Base-by-base conservation (phyloP, 1,140 invertebrate genomes). In the Conopomorpha cramerella region DNA sequence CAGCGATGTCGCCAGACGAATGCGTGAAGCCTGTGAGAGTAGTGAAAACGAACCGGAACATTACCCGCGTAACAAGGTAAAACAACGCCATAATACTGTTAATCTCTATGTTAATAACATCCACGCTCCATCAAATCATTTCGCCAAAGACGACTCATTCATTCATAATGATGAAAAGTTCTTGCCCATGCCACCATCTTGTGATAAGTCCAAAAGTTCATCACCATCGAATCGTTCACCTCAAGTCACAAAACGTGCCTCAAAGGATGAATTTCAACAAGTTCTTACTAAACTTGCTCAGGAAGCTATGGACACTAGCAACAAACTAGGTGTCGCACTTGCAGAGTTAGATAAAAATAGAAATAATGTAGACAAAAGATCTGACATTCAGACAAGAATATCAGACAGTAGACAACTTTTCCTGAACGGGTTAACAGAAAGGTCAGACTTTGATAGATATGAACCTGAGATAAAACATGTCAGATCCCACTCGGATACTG, bases 201-300 rank as follows among this genome's bases (percentile, higher is more conserved):
- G 68, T 68, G 71, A 76, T 49, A 76, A 70, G 53, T 73, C 71
- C 43, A 73, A 71, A 64, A 72, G 58, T 40, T 72, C 71, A 67
- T 76, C 71, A 19, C 71, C 71, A 64, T 76, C 60, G 54, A 65
- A 62, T 39, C 55, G 53, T 49, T 76, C 71, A 52, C 71, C 71
- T 32, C 68, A 73, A 54, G 40, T 55, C 45, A 67, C 58, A 33
- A 76, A 76, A 55, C 55, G 71, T 36, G 66, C 71, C 41, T 72
- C 67, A 25, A 78, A 71, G 53, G 71, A 73, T 36, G 71, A 78
- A 51, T 74, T 82, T 56, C 79, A 82, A 45, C 80, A 82, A 45
- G 80, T 80, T 11, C 54, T 83, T 12, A 81, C 80, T 46, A 80
- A 79, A 59, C 72, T 83, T 31, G 81, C 81, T 8, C 73, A 80